phyloP scores from a whole-genome alignment of 2,113 vertebrate species.

The Corythoichthys haematopterus region DNA sequence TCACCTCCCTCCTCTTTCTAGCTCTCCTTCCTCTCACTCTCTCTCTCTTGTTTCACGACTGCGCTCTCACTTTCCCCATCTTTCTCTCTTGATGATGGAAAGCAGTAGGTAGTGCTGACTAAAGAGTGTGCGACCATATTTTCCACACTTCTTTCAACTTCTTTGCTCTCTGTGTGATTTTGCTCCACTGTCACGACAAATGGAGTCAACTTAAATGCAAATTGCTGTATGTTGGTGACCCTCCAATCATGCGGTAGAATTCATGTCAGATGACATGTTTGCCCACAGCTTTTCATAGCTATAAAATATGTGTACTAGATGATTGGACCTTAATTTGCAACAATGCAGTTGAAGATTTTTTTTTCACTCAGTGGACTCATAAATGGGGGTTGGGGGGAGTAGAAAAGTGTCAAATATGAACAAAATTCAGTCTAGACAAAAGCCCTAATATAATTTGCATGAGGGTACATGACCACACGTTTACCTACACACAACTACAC shows the following conservation, averaged over 20 bases:
- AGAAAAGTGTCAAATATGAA: no score
- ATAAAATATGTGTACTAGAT: conserved; percentile 10
- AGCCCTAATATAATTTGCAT: no score
- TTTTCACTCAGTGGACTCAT: neutral
- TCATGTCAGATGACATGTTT: conserved; percentile 60
- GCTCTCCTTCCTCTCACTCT: conserved; percentile 9
- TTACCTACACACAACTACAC: no score
- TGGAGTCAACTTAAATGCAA: conserved; percentile 39
- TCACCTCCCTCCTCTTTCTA: conserved; percentile 31
- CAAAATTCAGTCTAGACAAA: no score
- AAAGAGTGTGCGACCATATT: conserved; percentile 40
- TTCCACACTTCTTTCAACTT: conserved; percentile 30
- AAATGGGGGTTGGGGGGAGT: no score
- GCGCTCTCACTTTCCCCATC: conserved; percentile 14
- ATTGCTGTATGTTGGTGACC: conserved; percentile 25
- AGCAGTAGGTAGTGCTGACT: conserved; percentile 52
- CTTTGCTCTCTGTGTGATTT: conserved; percentile 32
- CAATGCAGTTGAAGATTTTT: conserved; percentile 5
- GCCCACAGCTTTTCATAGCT: conserved; percentile 41
- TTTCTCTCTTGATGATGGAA: conserved; percentile 50
- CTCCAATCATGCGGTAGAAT: conserved; percentile 19
- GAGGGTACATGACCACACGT: no score
- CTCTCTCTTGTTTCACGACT: conserved; percentile 28
- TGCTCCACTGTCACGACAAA: conserved; percentile 22
- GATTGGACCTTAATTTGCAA: conserved; percentile 16